Conservation (phyloP, 1,140 invertebrate species). For the Musca vetustissima region DNA sequence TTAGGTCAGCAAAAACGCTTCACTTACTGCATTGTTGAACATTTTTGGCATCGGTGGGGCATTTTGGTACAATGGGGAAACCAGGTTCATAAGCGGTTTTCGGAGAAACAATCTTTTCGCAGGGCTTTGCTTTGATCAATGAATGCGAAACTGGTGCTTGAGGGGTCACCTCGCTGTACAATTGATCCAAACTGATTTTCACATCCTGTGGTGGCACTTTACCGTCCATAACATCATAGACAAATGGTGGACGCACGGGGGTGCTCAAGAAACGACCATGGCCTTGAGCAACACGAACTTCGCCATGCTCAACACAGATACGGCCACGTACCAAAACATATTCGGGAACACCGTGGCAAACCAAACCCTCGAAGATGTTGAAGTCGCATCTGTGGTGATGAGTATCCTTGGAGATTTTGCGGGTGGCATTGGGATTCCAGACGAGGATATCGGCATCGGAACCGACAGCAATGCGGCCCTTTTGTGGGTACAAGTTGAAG, state of each 20-base stretch:
- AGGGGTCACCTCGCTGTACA: slow-evolving; percentile 48
- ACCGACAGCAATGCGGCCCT: slow-evolving; percentile 89
- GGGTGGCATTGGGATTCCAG: slow-evolving; percentile 86
- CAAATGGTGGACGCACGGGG: slow-evolving; percentile 56
- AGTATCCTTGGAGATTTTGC: slow-evolving; percentile 88
- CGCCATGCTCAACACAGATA: slow-evolving; percentile 88
- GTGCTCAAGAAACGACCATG: slow-evolving; percentile 60
- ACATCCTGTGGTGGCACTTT: slow-evolving; percentile 36
- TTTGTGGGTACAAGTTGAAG: slow-evolving; percentile 96
- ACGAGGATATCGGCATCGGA: slow-evolving; percentile 98
- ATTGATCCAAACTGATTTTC: slow-evolving; percentile 54
- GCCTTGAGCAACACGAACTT: slow-evolving; percentile 85
- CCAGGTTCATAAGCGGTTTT: no score
- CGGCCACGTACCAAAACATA: slow-evolving; percentile 89
- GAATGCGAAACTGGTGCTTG: slow-evolving; percentile 37
- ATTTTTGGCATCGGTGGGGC: slow-evolving; percentile 83
- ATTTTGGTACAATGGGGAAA: no score
- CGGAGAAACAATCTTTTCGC: no score
- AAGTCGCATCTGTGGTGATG: slow-evolving; percentile 95
- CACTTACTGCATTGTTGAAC: slow-evolving; percentile 86
- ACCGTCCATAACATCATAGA: slow-evolving; percentile 55
- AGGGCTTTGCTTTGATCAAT: no score
- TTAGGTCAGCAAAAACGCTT: no score
- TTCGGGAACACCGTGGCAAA: slow-evolving; percentile 81
- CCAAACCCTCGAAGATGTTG: slow-evolving; percentile 96